phyloP scores from a whole-genome alignment of 1,140 invertebrate species.

The Doryteuthis pealeii region DNA sequence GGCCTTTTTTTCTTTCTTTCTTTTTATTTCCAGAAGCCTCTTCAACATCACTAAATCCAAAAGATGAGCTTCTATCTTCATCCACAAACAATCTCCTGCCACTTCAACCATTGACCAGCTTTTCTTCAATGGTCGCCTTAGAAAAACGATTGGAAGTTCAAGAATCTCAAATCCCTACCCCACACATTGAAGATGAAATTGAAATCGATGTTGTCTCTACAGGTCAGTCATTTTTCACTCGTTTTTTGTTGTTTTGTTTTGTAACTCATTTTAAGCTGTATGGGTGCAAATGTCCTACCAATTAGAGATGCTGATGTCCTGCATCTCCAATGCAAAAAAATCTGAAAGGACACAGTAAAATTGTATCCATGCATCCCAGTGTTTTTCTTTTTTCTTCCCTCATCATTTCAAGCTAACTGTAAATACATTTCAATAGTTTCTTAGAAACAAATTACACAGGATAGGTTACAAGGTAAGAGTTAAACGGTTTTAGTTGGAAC shows the following conservation, averaged over 20 bases:
- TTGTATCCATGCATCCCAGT: no score
- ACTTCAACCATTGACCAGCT: constrained; percentile 22
- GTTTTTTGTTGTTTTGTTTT: not conserved
- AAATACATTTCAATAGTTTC: no score
- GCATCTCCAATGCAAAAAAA: no score
- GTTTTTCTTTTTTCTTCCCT: no score
- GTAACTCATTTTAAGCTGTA: not conserved
- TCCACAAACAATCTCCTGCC: constrained; percentile 19
- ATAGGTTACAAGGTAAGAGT: no score
- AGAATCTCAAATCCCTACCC: not conserved
- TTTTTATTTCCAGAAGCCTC: constrained; percentile 22
- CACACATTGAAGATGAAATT: constrained; percentile 21
- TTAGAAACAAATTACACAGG: no score
- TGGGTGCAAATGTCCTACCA: not conserved
- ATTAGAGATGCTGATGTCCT: constrained; percentile 7
- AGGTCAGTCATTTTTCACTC: constrained; percentile 21
- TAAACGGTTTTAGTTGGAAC: no score
- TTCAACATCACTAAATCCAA: constrained; percentile 30
- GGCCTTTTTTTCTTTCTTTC: not conserved
- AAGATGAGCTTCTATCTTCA: constrained; percentile 17
- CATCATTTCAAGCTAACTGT: no score
- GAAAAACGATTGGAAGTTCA: constrained; percentile 17
- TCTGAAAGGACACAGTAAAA: no score
- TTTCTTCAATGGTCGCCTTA: constrained; percentile 14
- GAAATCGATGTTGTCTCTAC: constrained; percentile 33